Base-by-base conservation (phyloP, 2,113 vertebrate genomes). In the Elephantulus edwardii region DNA sequence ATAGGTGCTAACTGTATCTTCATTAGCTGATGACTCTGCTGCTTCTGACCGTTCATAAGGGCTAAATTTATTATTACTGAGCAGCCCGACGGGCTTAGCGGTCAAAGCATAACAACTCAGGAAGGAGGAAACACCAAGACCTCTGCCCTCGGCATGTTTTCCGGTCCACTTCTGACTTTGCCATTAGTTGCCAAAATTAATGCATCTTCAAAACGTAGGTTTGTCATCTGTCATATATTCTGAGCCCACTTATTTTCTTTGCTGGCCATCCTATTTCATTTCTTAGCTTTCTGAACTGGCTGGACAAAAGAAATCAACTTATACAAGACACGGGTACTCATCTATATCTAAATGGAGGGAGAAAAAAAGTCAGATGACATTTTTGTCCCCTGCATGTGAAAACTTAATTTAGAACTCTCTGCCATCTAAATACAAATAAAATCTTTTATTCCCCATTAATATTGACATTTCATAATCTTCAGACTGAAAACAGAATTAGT, bases 221-320 rank as follows among this genome's bases (percentile, higher is more conserved):
- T n/a, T 66, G 42, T 1, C 42, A 83, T 16, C 1, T 86, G 30
- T 3, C 54, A 71, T 33, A 17, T 58, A 42, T 83, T 91, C 92
- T n/a, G 54, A 71, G 19, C 54, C 8, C 3, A 62, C 8, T 48
- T 64, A 48, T 90, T 89, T 50, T 71, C 64, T 30, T 64, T 44
- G 2, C 58, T 88, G 38, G 4, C 30, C 33, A 91, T 1, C n/a
- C 56, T n/a, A 68, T 58, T 79, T 76, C 11, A 88, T 60, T 24
- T 60, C 58, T 60, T 26, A 60, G 58, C 28, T 70, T 30, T 56
- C 38, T 62, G 48, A 44, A 9, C 52, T 89, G 83, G 54, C 35
- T 40, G 14, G 5, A 50, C 44, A 88, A 93, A 35, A 82, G 75
- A 52, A 91, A 83, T 40, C 35, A 92, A 68, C 28, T 86, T 46